Percentiles rank a stretch among this genome's conserved stretches.
Conservation (phyloP, 2,888 invertebrate genomes). For the Allolobophora icterica region DNA sequence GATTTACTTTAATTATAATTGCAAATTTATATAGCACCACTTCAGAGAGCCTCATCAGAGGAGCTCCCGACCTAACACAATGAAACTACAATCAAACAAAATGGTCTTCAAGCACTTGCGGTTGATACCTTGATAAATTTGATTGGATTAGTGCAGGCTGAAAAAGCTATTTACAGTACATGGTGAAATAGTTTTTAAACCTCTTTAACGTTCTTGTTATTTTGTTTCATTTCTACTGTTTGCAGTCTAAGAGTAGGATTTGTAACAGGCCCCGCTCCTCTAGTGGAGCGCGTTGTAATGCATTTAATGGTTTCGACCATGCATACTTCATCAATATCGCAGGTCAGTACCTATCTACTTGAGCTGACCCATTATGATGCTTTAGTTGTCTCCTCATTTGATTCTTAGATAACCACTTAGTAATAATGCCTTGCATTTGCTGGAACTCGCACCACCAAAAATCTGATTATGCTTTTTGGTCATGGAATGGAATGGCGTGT, state of each 20-base stretch:
- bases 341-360: conserved; percentile 67
- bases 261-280: conserved; percentile 75
- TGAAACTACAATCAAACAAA: no score
- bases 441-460: not conserved
- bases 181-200: no score
- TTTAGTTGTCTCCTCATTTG: not conserved
- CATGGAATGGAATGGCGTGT: not conserved
- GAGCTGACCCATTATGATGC: not conserved
- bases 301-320: conserved; percentile 77
- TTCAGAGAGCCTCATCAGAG: no score
- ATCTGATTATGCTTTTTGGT: not conserved
- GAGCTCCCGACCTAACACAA: no score
- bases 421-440: not conserved
- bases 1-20: no score
- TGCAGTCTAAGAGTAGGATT: conserved; percentile 76
- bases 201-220: no score
- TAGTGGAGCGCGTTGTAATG: conserved; percentile 73
- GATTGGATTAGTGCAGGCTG: no score
- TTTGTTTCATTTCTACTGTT: not conserved
- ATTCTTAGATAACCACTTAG: not conserved
- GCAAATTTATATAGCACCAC: no score
- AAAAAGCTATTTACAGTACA: no score
- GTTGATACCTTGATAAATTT: no score
- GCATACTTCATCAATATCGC: conserved; percentile 73
- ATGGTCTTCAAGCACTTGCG: no score